phyloP scores from a whole-genome alignment of 2,113 vertebrate species.

The Notiomystis cincta region DNA sequence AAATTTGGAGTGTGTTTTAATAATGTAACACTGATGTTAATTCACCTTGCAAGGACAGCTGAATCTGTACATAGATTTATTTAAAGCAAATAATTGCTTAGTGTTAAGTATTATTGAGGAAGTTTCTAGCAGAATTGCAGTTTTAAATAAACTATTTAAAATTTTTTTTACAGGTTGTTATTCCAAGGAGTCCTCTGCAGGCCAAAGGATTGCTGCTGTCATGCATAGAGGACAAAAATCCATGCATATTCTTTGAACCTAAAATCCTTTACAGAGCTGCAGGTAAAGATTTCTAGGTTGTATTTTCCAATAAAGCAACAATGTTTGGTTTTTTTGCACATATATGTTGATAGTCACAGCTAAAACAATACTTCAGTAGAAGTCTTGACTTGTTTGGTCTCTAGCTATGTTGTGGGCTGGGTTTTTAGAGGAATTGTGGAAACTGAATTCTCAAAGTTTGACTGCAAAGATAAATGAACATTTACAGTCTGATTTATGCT shows the following conservation, averaged over 20 bases:
- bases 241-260: constrained; percentile 99
- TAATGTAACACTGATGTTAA: neutral
- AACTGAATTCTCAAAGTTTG: neutral
- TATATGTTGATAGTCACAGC: neutral
- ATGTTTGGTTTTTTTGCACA: neutral
- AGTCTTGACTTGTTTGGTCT: neutral
- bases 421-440: neutral
- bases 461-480: neutral
- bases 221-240: constrained; percentile 93
- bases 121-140: neutral
- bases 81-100: neutral
- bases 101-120: neutral
- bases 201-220: constrained; percentile 93
- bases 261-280: constrained; percentile 98
- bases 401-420: neutral
- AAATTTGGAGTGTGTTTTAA: neutral
- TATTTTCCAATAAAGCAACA: neutral
- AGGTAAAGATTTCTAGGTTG: constrained; percentile 76
- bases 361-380: neutral
- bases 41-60: neutral
- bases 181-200: constrained; percentile 93
- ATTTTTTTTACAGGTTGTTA: constrained; percentile 81
- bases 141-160: neutral
- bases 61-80: neutral
- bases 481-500: neutral